Evolutionary conservation across 2,113 vertebrate species (phyloP).

Genomic region (Thermophis baileyi): DNA sequence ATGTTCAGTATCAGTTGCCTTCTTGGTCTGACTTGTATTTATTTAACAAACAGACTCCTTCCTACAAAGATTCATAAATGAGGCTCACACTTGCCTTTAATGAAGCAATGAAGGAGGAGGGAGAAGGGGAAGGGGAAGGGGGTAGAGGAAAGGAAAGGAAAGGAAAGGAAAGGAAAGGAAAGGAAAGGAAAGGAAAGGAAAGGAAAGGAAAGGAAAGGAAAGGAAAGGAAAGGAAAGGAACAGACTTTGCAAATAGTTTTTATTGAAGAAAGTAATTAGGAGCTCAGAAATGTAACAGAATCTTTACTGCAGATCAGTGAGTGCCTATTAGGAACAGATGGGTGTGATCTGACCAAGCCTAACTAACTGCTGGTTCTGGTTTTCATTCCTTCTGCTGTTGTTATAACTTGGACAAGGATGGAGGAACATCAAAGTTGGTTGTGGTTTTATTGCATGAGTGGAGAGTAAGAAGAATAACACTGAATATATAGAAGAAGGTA

Average conservation of each 20-base stretch:
- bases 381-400: not conserved
- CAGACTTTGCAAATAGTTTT: not conserved
- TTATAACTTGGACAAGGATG: not conserved
- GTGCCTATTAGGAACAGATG: not conserved
- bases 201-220: not conserved
- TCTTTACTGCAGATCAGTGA: not conserved
- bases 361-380: not conserved
- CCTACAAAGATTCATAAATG: not conserved
- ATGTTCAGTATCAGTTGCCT: not conserved
- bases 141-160: too few species aligned
- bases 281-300: not conserved
- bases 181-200: not conserved
- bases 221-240: not conserved
- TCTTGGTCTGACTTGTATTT: not conserved
- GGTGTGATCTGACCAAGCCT: not conserved
- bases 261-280: not conserved
- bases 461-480: not conserved
- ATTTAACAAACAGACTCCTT: not conserved
- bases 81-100: not conserved
- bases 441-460: not conserved
- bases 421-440: not conserved
- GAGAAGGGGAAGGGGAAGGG: not conserved
- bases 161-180: not conserved
- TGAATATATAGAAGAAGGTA: not conserved
- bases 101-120: not conserved